Conservation (phyloP, 2,888 invertebrate genomes). For the Ferrisia virgata region DNA sequence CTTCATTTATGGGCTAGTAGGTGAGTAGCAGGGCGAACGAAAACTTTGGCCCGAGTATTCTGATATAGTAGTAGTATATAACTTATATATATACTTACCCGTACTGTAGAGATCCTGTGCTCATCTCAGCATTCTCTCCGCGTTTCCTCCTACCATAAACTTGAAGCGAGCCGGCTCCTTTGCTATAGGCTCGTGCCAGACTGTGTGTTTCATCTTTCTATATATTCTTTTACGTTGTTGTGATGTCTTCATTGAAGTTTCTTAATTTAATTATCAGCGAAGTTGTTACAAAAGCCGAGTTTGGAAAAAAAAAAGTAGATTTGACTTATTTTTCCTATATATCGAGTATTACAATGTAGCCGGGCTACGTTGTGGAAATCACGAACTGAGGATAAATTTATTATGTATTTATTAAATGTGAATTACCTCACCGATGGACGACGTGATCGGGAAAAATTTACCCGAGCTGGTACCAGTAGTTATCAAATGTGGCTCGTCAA, state of each 20-base stretch:
- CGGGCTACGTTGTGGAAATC: no score
- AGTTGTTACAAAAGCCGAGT: slow-evolving; percentile 17
- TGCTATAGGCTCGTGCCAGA: neutral
- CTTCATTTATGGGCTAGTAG: slow-evolving; percentile 16
- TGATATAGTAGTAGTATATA: neutral
- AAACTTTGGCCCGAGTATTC: neutral
- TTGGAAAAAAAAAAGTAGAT: no score
- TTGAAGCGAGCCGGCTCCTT: neutral
- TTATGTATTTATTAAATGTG: no score
- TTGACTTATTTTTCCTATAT: neutral
- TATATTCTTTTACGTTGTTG: slow-evolving; percentile 16
- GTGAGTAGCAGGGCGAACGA: slow-evolving; percentile 14
- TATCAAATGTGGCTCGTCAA: no score
- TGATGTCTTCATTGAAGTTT: slow-evolving; percentile 28
- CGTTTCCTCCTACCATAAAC: neutral
- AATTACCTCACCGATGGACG: no score
- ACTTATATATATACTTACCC: neutral
- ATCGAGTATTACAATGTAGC: no score
- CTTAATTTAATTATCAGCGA: slow-evolving; percentile 12
- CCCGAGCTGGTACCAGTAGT: no score
- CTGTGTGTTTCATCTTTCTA: neutral
- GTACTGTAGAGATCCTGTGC: no score
- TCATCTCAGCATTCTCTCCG: no score
- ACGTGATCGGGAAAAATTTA: no score
- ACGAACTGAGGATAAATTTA: no score